Conservation (phyloP, 2,113 vertebrate species). For the Alethe castanea region DNA sequence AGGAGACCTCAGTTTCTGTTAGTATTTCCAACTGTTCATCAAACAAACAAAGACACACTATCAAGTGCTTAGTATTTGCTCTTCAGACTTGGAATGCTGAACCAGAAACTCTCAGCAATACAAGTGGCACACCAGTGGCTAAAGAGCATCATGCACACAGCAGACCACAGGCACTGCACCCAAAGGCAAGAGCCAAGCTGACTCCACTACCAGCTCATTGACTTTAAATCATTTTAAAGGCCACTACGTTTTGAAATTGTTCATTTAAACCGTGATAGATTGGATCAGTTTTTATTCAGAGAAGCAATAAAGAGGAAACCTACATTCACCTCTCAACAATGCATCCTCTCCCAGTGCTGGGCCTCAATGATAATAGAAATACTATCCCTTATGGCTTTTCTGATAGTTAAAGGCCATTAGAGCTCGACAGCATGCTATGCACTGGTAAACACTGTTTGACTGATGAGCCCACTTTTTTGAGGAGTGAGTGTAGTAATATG, state of each 20-base stretch:
- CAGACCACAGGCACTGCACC: not conserved
- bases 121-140: not conserved
- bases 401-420: conserved; percentile 44
- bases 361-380: not conserved
- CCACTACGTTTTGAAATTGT: not conserved
- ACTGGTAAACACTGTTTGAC: conserved; percentile 66
- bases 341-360: not conserved
- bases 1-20: not conserved
- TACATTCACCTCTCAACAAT: not conserved
- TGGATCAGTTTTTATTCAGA: not conserved
- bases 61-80: rapidly evolving
- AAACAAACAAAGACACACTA: not conserved
- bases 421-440: conserved; percentile 12
- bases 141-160: not conserved
- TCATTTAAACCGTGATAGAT: conserved; percentile 18
- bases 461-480: conserved; percentile 60
- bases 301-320: not conserved
- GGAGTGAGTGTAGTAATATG: conserved; percentile 34
- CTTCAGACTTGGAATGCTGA: not conserved
- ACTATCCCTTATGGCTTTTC: not conserved
- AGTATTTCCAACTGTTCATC: not conserved
- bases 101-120: not conserved
- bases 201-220: not conserved
- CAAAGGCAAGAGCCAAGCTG: not conserved
- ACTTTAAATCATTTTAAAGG: conserved; percentile 26